Conservation (phyloP, 2,113 vertebrate genomes). For the Saguinus midas region DNA sequence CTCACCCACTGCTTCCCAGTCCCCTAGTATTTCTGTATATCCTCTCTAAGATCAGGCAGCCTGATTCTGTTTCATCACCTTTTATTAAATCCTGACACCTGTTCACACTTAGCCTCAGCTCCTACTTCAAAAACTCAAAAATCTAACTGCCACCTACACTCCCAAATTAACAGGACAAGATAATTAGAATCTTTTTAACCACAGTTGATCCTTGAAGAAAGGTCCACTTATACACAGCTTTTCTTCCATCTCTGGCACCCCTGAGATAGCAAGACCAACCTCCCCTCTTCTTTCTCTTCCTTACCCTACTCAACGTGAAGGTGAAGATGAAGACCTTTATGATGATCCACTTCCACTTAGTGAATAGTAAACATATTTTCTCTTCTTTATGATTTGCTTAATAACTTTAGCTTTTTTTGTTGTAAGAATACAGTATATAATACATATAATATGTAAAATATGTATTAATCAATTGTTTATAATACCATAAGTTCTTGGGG, state of each 20-base stretch:
- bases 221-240: not conserved
- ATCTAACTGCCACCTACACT: not conserved
- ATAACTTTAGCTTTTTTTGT: not conserved
- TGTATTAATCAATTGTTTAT: not conserved
- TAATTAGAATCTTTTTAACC: not conserved
- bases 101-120: not conserved
- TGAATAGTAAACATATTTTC: not conserved
- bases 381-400: not conserved
- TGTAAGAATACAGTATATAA: not conserved
- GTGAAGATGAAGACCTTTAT: not conserved
- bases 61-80: not conserved
- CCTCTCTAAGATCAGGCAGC: not conserved
- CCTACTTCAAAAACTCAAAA: conserved; percentile 39
- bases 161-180: conserved; percentile 26
- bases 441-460: not conserved
- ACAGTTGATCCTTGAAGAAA: not conserved
- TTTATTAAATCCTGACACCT: not conserved
- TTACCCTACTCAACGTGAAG: not conserved
- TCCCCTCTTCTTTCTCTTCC: not conserved
- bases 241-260: not conserved
- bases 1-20: not conserved
- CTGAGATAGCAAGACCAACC: not conserved
- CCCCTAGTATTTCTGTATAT: not conserved
- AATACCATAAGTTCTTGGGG: not conserved
- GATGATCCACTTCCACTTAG: not conserved